These are phyloP conservation scores for Helicoverpa zea DNA, from an alignment of 1,140 invertebrate species.

Conservation along the genomic window DNA sequence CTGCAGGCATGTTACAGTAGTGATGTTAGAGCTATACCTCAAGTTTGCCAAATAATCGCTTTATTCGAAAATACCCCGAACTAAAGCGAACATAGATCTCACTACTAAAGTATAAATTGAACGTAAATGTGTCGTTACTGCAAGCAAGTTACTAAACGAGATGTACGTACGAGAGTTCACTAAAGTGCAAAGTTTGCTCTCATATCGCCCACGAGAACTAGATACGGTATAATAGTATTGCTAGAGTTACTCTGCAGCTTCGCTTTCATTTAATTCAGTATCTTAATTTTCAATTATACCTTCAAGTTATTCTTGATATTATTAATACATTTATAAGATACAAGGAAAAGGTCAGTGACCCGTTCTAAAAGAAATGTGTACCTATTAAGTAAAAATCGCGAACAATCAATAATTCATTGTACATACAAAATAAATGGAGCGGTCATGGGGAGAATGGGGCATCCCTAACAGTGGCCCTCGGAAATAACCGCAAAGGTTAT, in stretches of 20 bases:
- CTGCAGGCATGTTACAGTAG: no score
- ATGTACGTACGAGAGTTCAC: constrained; percentile 28
- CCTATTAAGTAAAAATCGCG: constrained; percentile 37
- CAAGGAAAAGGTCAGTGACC: constrained; percentile 10
- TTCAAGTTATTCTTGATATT: neutral
- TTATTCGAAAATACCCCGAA: neutral
- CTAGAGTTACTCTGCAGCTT: constrained; percentile 5
- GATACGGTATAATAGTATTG: constrained; percentile 17
- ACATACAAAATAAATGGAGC: constrained; percentile 32
- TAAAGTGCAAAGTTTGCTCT: constrained; percentile 34
- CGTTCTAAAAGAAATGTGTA: constrained; percentile 5
- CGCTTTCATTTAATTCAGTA: neutral
- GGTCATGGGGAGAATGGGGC: constrained; percentile 42
- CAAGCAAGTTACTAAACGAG: constrained; percentile 15
- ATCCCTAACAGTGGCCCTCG: constrained; percentile 41
- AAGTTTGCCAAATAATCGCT: constrained; percentile 16
- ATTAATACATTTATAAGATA: neutral
- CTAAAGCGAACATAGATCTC: neutral
- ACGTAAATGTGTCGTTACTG: constrained; percentile 33
- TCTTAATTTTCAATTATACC: neutral
- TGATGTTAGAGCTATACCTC: neutral
- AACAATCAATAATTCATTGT: constrained; percentile 32
- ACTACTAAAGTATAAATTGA: neutral
- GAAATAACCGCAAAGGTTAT: constrained; percentile 55
- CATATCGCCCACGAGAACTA: constrained; percentile 30